These are phyloP conservation scores for Adelognathus sp. DNA, from an alignment of 2,888 invertebrate genomes.

Conservation along the genomic window DNA sequence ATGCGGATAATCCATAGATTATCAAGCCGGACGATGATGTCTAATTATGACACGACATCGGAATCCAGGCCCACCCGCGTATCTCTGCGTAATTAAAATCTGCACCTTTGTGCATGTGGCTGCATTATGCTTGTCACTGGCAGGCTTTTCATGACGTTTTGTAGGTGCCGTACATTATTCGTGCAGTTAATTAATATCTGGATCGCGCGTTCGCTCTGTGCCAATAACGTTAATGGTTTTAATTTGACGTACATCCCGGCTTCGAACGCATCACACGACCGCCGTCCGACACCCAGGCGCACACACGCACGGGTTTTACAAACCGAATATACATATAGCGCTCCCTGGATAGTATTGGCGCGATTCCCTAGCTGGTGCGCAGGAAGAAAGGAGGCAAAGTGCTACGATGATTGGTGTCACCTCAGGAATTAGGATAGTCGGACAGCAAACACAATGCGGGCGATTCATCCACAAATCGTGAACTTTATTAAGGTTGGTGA, in stretches of 20 bases:
- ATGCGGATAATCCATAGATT: neutral
- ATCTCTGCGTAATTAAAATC: neutral
- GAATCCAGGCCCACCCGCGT: neutral
- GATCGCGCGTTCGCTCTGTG: neutral
- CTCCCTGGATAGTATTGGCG: neutral
- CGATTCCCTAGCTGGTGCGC: neutral
- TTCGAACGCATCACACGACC: neutral
- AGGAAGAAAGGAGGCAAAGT: constrained; percentile 10
- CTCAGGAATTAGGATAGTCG: constrained; percentile 63
- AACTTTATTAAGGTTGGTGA: constrained; percentile 63
- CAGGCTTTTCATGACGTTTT: neutral
- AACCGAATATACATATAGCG: neutral
- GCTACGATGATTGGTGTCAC: constrained; percentile 66
- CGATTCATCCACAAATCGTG: constrained; percentile 60
- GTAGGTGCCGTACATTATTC: neutral
- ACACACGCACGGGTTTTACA: neutral
- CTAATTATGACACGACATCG: neutral
- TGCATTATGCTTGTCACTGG: neutral
- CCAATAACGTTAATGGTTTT: constrained; percentile 53
- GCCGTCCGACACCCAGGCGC: neutral
- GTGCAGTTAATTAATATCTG: neutral
- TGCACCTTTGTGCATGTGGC: neutral
- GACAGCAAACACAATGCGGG: constrained; percentile 60
- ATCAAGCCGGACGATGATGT: neutral
- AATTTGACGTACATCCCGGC: constrained; percentile 57